A percentile compares a stretch with the other conserved stretches of the same genome.
These are phyloP conservation scores for Pachypanchax playfairii DNA, from an alignment of 2,113 vertebrate species.

Conservation along the genomic window DNA sequence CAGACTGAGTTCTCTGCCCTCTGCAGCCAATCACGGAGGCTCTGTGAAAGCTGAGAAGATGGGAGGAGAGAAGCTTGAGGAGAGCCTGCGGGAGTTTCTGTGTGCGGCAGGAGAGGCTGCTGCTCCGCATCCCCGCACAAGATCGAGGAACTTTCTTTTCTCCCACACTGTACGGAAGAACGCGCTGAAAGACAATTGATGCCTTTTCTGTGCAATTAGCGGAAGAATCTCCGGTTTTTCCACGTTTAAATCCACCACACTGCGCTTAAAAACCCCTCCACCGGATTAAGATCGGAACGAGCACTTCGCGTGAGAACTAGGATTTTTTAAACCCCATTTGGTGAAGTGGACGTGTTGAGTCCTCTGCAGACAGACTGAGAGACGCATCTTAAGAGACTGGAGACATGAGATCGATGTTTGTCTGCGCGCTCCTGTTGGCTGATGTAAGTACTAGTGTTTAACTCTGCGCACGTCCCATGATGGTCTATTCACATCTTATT, in stretches of 20 bases:
- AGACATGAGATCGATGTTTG: conserved; percentile 50
- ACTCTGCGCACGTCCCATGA: too few species aligned
- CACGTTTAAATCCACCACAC: conserved; percentile 8
- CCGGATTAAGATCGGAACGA: conserved; percentile 36
- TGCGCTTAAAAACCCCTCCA: conserved; percentile 26
- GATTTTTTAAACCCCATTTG: not conserved
- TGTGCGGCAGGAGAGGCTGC: conserved; percentile 41
- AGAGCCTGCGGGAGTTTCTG: conserved; percentile 38
- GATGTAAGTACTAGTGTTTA: conserved; percentile 65
- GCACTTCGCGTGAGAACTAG: conserved; percentile 2
- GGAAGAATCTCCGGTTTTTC: too few species aligned
- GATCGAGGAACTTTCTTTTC: conserved; percentile 53
- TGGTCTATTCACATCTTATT: not conserved
- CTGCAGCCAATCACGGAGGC: conserved; percentile 69
- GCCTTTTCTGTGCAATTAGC: conserved; percentile 1
- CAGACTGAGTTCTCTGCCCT: too few species aligned
- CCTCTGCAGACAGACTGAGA: not conserved
- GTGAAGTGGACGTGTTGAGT: too few species aligned
- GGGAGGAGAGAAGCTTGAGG: conserved; percentile 58
- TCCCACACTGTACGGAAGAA: conserved; percentile 19
- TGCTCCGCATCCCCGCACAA: conserved; percentile 45
- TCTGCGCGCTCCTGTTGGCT: conserved; percentile 69
- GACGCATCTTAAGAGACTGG: conserved; percentile 36
- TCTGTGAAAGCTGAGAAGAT: conserved; percentile 38
- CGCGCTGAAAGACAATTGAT: conserved; percentile 6